phyloP scores from a whole-genome alignment of 2,797 vertebrate species.

The Hippopotamyrus pictus region DNA sequence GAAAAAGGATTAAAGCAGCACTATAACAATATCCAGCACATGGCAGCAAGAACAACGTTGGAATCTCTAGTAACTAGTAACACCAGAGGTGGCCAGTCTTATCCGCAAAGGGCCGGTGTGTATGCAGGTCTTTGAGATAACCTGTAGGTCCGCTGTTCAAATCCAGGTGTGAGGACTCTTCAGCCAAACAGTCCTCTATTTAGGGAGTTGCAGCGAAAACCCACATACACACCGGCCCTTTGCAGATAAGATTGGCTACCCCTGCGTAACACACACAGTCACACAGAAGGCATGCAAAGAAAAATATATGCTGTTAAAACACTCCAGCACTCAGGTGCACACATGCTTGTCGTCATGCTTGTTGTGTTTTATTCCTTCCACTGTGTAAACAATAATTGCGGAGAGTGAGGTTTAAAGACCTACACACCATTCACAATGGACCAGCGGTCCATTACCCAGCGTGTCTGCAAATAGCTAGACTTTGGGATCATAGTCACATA shows the following conservation, averaged over 20 bases:
- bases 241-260: too few species aligned
- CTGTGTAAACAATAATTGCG: background rate
- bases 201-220: too few species aligned
- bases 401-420: background rate
- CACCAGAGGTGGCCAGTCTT: background rate
- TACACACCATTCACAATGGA: too few species aligned
- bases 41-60: background rate
- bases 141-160: too few species aligned
- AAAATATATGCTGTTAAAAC: background rate
- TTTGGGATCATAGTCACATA: constrained; percentile 31
- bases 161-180: too few species aligned
- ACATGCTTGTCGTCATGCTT: background rate
- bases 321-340: background rate
- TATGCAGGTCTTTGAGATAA: too few species aligned
- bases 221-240: too few species aligned
- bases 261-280: background rate
- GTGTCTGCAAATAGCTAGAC: constrained; percentile 42
- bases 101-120: too few species aligned
- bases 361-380: background rate
- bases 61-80: background rate
- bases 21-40: background rate
- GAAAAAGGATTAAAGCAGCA: background rate
- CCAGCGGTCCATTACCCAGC: constrained; percentile 3
- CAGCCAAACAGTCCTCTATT: too few species aligned
- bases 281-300: background rate